These are phyloP conservation scores for Forpus xanthops DNA, from an alignment of 2,797 vertebrate genomes.

Conservation along the genomic window DNA sequence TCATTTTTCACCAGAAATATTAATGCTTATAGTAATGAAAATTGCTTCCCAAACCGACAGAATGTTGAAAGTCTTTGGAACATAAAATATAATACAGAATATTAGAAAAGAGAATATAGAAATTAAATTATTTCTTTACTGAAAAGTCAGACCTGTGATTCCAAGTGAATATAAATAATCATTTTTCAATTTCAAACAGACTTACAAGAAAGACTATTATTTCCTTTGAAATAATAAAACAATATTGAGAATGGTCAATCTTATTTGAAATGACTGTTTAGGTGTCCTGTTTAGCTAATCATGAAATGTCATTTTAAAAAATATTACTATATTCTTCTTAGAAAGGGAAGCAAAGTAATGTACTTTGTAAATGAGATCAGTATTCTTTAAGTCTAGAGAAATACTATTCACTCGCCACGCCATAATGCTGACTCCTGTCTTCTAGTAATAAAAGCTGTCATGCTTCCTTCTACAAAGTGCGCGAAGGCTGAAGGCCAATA, in stretches of 20 bases:
- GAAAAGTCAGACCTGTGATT: background rate
- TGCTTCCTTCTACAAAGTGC: background rate
- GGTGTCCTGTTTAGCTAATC: slow-evolving; percentile 57
- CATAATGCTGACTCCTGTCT: background rate
- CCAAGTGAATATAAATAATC: slow-evolving; percentile 57
- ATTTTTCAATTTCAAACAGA: slow-evolving; percentile 29
- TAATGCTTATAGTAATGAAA: background rate
- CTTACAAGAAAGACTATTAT: slow-evolving; percentile 31
- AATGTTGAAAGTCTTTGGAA: background rate
- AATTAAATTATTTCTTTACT: slow-evolving; percentile 17
- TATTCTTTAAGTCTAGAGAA: slow-evolving; percentile 39
- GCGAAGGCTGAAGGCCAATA: background rate
- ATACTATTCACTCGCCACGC: background rate
- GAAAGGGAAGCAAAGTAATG: slow-evolving; percentile 14
- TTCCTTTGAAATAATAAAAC: slow-evolving; percentile 48
- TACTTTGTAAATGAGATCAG: slow-evolving; percentile 53
- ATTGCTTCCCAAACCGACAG: background rate
- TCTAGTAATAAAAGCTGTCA: slow-evolving; percentile 37
- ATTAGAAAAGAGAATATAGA: background rate
- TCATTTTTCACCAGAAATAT: background rate
- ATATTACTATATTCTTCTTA: slow-evolving; percentile 45
- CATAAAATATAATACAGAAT: background rate
- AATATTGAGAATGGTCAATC: slow-evolving; percentile 48
- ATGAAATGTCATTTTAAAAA: slow-evolving; percentile 63
- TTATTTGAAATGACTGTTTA: slow-evolving; percentile 59